Percentiles rank a stretch among this genome's conserved stretches.
Conservation (phyloP, 2,797 vertebrate genomes). For the Spinus olivaceus region DNA sequence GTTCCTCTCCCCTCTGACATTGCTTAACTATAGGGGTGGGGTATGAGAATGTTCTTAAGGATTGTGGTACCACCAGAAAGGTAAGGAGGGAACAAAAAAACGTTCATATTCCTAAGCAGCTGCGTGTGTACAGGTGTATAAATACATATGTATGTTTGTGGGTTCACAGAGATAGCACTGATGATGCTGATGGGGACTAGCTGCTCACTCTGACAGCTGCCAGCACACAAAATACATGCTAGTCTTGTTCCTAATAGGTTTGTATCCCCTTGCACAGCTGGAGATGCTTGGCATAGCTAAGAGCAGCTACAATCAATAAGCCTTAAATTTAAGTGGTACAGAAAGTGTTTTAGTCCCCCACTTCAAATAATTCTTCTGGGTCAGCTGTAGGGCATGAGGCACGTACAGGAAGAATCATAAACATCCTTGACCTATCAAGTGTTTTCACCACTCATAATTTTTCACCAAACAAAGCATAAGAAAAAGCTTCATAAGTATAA, state of each 20-base stretch:
- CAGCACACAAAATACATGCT: not conserved
- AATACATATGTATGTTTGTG: rapidly evolving
- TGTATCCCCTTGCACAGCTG: not conserved
- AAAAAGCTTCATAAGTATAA: not conserved
- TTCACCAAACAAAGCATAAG: not conserved
- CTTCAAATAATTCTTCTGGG: not conserved
- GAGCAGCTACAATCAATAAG: not conserved
- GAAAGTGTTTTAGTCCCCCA: not conserved
- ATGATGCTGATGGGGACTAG: not conserved
- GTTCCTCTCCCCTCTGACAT: not conserved
- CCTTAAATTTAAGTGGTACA: not conserved
- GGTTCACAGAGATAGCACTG: not conserved
- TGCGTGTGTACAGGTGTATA: not conserved
- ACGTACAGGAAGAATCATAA: not conserved
- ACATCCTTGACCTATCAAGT: not conserved
- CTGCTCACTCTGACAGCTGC: not conserved
- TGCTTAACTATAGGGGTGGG: not conserved
- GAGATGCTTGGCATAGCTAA: not conserved
- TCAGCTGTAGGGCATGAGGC: not conserved
- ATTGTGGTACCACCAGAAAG: not conserved
- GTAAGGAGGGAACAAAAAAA: not conserved
- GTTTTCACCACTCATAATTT: not conserved
- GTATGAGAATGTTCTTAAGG: not conserved
- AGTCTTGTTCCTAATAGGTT: not conserved
- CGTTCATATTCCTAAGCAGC: not conserved